Base-by-base conservation (phyloP, 1,140 invertebrate genomes). In the Leguminivora glycinivorella region DNA sequence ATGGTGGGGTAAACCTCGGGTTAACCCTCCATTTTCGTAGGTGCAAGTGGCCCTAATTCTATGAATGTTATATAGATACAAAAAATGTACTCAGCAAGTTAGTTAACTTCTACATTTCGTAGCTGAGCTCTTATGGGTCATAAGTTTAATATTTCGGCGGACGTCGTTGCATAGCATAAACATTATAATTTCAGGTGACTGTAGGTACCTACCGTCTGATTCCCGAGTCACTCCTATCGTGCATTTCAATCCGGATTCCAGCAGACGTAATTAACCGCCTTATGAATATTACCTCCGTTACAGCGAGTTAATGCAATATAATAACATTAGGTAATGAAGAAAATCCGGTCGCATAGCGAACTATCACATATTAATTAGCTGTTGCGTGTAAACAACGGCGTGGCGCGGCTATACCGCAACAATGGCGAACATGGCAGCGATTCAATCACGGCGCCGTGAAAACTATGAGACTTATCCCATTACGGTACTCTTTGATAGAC, bases 401-500 rank as follows among this genome's bases (percentile, higher is more conserved):
- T 58, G 71, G 75, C 70, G 68, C 68, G 72, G 60, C 67, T 56
- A 69, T 73, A 73, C 77, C 75, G 73, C 69, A 76, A 76, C 71
- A 77, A 75, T 75, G 70, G 72, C 58, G 70, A 72, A 71, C 58
- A 63, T 63, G 58, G 25, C 71, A 72, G 72, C 66, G 34, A 77
- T 73, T 68, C 73, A 77, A 77, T 77, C 71, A 72, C 69, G 60
- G 72, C 72, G 72, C 76, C 56, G 75, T 75, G 68, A 60, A 72
- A 75, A 69, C 72, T 75, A 71, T 77, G 75, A 74, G 75, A 77
- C 70, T 72, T 72, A 77, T 74, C 75, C 68, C 75, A 73, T 73
- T 73, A 78, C 76, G 76, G 73, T 75, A 78, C 69, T 69, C 10
- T 19, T 25, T 63, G 68, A 77, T 77, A 56, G 71, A 67, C 71